Conservation (phyloP, 2,113 vertebrate species). For the Eclectus roratus region DNA sequence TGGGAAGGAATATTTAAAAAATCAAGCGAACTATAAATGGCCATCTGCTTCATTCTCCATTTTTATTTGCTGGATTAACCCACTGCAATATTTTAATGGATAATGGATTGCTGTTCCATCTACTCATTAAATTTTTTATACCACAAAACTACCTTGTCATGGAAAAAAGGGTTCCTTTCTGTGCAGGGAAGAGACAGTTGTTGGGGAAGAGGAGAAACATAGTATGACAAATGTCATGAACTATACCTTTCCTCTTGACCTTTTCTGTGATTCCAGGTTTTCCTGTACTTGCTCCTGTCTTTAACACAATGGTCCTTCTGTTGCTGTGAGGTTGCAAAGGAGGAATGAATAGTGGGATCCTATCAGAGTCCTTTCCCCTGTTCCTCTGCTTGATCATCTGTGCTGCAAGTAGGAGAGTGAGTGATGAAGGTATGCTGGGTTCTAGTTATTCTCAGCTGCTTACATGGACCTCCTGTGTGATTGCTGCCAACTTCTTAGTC, state of each 20-base stretch:
- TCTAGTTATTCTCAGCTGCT: neutral
- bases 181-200: neutral
- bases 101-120: constrained; percentile 67
- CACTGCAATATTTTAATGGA: constrained; percentile 75
- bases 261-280: neutral
- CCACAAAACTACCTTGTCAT: neutral
- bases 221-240: neutral
- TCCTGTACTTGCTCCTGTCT: neutral
- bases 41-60: constrained; percentile 73
- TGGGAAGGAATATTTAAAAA: constrained; percentile 72
- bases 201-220: neutral
- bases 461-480: neutral
- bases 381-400: neutral
- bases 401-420: fast-evolving
- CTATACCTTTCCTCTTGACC: constrained; percentile 17
- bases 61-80: constrained; percentile 76
- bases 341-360: neutral
- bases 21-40: constrained; percentile 69
- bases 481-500: neutral
- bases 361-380: fast-evolving
- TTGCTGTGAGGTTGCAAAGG: neutral
- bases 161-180: constrained; percentile 53
- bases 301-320: neutral
- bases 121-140: constrained; percentile 61
- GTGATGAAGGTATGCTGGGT: neutral